These are phyloP conservation scores for Synanthedon formicaeformis DNA, from an alignment of 2,888 invertebrate genomes.

Conservation along the genomic window DNA sequence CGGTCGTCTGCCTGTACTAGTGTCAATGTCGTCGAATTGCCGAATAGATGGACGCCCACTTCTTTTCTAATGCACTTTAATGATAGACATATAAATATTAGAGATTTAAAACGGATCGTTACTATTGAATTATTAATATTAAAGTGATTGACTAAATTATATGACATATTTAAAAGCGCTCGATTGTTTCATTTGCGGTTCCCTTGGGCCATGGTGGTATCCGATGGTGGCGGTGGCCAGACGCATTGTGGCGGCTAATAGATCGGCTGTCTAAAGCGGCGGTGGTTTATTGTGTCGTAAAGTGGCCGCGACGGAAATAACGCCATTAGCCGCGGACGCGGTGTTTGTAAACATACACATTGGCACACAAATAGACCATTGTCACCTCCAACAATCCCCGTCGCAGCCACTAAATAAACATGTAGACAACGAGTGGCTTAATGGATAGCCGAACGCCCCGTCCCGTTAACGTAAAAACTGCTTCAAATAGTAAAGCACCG, in stretches of 20 bases:
- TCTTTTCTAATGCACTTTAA: too few species aligned
- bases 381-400: conserved; percentile 12
- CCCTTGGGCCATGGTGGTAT: not conserved
- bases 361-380: conserved; percentile 21
- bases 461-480: too few species aligned
- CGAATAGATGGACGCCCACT: too few species aligned
- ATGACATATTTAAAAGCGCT: too few species aligned
- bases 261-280: conserved; percentile 8
- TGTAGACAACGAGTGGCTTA: not conserved
- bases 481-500: too few species aligned
- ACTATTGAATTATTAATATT: too few species aligned
- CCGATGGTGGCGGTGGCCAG: conserved; percentile 6
- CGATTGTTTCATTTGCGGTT: conserved; percentile 5
- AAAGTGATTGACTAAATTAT: too few species aligned
- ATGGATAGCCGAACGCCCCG: not conserved
- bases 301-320: conserved; percentile 24
- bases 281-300: conserved; percentile 10
- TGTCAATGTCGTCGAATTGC: too few species aligned
- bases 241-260: conserved; percentile 13
- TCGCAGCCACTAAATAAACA: not conserved
- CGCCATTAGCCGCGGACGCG: conserved; percentile 36
- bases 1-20: too few species aligned
- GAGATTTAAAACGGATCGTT: too few species aligned
- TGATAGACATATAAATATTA: too few species aligned
- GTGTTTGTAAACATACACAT: conserved; percentile 47